Evolutionary conservation across 2,888 invertebrate species (phyloP).

Genomic region (Platerodrilus igneus): DNA sequence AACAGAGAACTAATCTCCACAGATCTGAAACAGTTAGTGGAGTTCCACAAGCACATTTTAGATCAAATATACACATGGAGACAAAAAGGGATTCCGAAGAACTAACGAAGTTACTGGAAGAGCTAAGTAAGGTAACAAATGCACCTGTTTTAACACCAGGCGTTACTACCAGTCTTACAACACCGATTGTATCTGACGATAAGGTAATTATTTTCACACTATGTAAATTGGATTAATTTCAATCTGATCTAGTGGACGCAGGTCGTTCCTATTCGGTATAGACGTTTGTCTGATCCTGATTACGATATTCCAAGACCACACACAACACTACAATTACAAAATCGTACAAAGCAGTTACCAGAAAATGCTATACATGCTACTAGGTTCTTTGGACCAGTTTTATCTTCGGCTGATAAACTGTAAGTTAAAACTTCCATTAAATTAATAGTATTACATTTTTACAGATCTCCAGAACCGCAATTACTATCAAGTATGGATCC

Average conservation of each 20-base stretch:
- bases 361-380: slow-evolving; percentile 39
- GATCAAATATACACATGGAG: slow-evolving; percentile 1
- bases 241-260: slow-evolving; percentile 37
- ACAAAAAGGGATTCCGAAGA: slow-evolving; percentile 41
- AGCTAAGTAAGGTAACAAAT: slow-evolving; percentile 44
- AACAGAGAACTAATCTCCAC: slow-evolving; percentile 11
- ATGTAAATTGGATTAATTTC: not conserved
- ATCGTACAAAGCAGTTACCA: slow-evolving; percentile 21
- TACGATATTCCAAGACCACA: slow-evolving; percentile 51
- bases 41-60: slow-evolving; percentile 2
- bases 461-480: slow-evolving; percentile 14
- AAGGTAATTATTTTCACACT: slow-evolving; percentile 34
- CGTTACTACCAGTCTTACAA: slow-evolving; percentile 42
- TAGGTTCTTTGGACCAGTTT: slow-evolving; percentile 43
- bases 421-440: not conserved
- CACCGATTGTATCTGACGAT: slow-evolving; percentile 35
- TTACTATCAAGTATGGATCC: slow-evolving; percentile 39
- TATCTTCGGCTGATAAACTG: slow-evolving; percentile 12
- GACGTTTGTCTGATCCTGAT: slow-evolving; percentile 47
- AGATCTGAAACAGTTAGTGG: slow-evolving; percentile 2
- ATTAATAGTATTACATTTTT: slow-evolving; percentile 6
- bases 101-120: slow-evolving; percentile 40
- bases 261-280: slow-evolving; percentile 36
- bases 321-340: slow-evolving; percentile 36
- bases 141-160: slow-evolving; percentile 45